Conservation (phyloP, 2,797 vertebrate genomes). For the Phrynocephalus forsythii region DNA sequence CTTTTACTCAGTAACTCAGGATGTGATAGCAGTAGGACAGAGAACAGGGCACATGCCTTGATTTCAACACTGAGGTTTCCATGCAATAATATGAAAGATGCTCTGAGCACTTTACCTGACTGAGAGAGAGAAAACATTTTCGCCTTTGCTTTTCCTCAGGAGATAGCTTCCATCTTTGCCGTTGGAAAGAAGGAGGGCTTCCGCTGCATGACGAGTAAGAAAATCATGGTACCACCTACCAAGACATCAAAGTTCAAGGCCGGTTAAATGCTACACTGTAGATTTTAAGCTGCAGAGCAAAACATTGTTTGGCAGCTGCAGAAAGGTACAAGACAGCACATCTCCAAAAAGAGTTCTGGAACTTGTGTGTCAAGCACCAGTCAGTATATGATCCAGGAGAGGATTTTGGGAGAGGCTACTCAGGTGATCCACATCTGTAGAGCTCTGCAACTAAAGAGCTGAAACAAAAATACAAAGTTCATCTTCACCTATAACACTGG, state of each 20-base stretch:
- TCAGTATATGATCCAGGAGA: not conserved
- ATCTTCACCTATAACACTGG: not conserved
- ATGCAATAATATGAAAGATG: not conserved
- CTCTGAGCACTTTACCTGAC: conserved; percentile 83
- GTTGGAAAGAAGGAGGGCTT: conserved; percentile 93
- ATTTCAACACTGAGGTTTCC: not conserved
- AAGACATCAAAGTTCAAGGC: conserved; percentile 38
- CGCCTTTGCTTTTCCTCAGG: conserved; percentile 89
- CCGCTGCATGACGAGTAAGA: conserved; percentile 90
- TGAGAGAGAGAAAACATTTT: conserved; percentile 86
- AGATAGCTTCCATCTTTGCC: conserved; percentile 93
- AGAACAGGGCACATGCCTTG: not conserved
- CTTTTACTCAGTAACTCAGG: no score
- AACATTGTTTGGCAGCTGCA: not conserved
- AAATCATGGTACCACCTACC: conserved; percentile 92
- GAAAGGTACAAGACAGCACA: not conserved
- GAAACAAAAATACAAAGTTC: not conserved
- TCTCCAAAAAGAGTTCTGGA: not conserved
- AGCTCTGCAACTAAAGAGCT: not conserved
- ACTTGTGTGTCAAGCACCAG: not conserved
- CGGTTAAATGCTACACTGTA: not conserved
- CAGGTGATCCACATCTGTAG: not conserved
- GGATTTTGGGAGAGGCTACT: not conserved
- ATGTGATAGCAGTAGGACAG: not conserved
- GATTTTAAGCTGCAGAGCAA: not conserved